A percentile compares a stretch with the other conserved stretches of the same genome.
Conservation (phyloP, 2,888 invertebrate genomes). For the Temnothorax ravouxi region DNA sequence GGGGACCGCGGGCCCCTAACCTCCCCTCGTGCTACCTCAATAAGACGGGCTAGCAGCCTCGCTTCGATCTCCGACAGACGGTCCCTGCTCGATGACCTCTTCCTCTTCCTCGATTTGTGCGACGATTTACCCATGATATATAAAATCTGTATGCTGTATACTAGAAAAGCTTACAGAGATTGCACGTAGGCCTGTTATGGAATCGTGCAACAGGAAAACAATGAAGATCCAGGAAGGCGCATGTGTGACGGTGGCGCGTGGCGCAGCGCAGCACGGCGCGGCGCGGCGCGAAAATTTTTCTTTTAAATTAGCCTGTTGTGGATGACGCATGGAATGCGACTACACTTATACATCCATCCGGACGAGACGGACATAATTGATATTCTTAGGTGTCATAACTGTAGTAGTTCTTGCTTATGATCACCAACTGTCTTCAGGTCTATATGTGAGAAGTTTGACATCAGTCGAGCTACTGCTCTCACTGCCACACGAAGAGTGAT, state of each 20-base stretch:
- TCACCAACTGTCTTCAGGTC: too few relatives aligned
- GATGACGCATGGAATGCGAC: too few relatives aligned
- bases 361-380: too few relatives aligned
- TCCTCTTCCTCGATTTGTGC: not conserved
- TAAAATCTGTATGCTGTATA: not conserved
- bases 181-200: not conserved
- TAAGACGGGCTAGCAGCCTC: not conserved
- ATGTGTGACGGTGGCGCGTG: not conserved
- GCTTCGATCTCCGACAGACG: not conserved
- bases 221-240: not conserved
- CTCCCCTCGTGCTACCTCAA: not conserved
- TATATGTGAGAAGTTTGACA: too few relatives aligned
- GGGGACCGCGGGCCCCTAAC: not conserved
- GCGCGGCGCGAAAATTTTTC: not conserved
- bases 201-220: not conserved
- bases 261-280: not conserved
- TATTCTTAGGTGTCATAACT: too few relatives aligned
- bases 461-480: too few relatives aligned
- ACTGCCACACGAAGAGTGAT: too few relatives aligned
- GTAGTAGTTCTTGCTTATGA: too few relatives aligned
- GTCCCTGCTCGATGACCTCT: not conserved
- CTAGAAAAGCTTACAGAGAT: not conserved
- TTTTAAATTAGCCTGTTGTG: too few relatives aligned
- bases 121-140: not conserved
- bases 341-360: too few relatives aligned